A percentile compares a stretch with the other conserved stretches of the same genome.
Evolutionary conservation across 2,888 invertebrate genomes (phyloP).

Genomic region (Tryphoninae sp.): DNA sequence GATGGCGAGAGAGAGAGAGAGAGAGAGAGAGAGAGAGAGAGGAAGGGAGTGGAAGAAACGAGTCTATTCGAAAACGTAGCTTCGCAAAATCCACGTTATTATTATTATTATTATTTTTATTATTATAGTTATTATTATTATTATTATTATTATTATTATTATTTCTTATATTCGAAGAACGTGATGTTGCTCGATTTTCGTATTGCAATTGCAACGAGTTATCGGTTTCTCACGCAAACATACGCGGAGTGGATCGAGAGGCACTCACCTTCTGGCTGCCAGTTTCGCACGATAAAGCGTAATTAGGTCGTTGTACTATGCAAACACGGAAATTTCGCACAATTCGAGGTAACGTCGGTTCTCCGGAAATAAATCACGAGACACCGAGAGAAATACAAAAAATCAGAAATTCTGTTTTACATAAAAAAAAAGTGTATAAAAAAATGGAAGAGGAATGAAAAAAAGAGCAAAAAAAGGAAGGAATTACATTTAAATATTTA

Average conservation of each 20-base stretch:
- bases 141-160: background rate
- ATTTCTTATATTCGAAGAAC: slow-evolving; percentile 21
- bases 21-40: background rate
- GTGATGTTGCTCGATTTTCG: slow-evolving; percentile 43
- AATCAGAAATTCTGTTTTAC: too few species aligned
- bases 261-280: slow-evolving; percentile 40
- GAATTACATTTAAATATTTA: too few species aligned
- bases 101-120: slow-evolving; percentile 1
- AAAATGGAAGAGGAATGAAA: background rate
- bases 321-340: slow-evolving; percentile 28
- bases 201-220: slow-evolving; percentile 48
- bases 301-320: slow-evolving; percentile 59
- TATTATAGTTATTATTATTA: background rate
- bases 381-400: background rate
- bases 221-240: slow-evolving; percentile 48
- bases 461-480: background rate
- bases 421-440: background rate
- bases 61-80: slow-evolving; percentile 21
- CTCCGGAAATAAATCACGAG: slow-evolving; percentile 8
- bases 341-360: background rate
- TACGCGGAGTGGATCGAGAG: background rate
- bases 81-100: slow-evolving; percentile 2
- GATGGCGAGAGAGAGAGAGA: background rate
- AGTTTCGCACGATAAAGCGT: slow-evolving; percentile 55
- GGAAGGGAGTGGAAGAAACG: background rate